Base-by-base conservation (phyloP, 2,888 invertebrate genomes). In the Liopterus haemorrhoidalis region DNA sequence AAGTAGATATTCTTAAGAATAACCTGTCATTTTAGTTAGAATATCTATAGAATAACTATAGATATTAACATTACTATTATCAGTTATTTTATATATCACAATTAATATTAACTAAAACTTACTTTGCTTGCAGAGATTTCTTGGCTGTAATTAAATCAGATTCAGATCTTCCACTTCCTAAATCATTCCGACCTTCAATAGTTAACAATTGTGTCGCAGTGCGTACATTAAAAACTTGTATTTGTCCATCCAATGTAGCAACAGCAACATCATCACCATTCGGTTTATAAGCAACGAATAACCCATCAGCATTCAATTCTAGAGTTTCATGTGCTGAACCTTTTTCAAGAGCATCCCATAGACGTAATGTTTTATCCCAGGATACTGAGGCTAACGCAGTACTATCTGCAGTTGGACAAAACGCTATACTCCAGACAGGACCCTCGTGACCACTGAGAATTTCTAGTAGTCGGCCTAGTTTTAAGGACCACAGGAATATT, bases 401-500 rank as follows among this genome's bases (percentile, higher is more conserved):
- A 52, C 86, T 87, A 0, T 81, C 71, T 1, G 79, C 63, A 5
- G 70, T 71, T 0, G 91, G 88, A 49, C 79, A 84, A 68, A 99
- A 96, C 0, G 81, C 74, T 1, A 99, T 62, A 58, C 62, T 59
- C 59, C 84, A 80, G 2, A 99, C 85, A 1, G 96, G 96, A 2
- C 90, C 95, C 66, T 90, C 88, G 62, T 99, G 99, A 0, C 97
- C 97, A 31, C 84, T 79, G 50, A 97, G 69, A 32, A 90, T 79
- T 71, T 97, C 97, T 16, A 99, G 67, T 1, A 99, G 72, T 51
- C 84, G 80, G 2, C 97, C 97, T 31, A 89, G 82, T 70, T 95
- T 89, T 60, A 97, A 74, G 4, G 93, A 93, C 97, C 97, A 99
- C 14, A 99, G 71, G 71, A 81, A 97, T 52, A 99, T 85, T 60